Base-by-base conservation (phyloP, 2,888 invertebrate genomes). In the Odontomyia ornata region DNA sequence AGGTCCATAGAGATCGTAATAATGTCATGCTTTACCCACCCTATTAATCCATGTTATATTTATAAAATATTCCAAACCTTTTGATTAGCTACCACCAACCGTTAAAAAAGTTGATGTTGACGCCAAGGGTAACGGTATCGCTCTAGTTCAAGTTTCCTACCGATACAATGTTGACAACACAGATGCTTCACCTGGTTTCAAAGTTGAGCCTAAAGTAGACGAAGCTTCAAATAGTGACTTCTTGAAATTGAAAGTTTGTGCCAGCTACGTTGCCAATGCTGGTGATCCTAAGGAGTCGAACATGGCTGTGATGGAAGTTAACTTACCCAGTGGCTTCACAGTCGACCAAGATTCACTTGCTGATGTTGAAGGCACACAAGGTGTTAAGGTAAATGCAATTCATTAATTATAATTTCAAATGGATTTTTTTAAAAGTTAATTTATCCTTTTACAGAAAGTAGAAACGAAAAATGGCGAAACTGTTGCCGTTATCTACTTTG, bases 231-330 rank as follows among this genome's bases (percentile, higher is more conserved):
- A 95, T 82, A 89, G 90, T 56, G 90, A 95, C 84, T 93, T 95
- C 81, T 87, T 96, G 79, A 95, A 96, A 84, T 89, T 97, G 7
- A 95, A 95, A 7, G 91, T 96, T 77, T 97, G 96, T 83, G 91
- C 93, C 78, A 93, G 86, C 62, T 86, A 84, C 75, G 82, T 85
- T 2, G 83, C 85, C 9, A 83, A 84, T 18, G 81, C 81, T 3
- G 84, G 84, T 15, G 84, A 83, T 79, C 80, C 83, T 36, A 91
- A 92, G 76, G 83, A 84, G 43, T 87, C 86, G 80, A 97, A 97
- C 81, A 93, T 97, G 91, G 94, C 96, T 9, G 92, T 97, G 0
- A 93, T 97, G 89, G 96, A 96, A 83, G 93, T 97, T 0, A 92
- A 91, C 80, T 88, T 98, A 78, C 97, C 97, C 0, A 96, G 97